A percentile compares a stretch with the other conserved stretches of the same genome.
Evolutionary conservation across 2,797 vertebrate genomes (phyloP).

Genomic region (Sebastes matsubarae): DNA sequence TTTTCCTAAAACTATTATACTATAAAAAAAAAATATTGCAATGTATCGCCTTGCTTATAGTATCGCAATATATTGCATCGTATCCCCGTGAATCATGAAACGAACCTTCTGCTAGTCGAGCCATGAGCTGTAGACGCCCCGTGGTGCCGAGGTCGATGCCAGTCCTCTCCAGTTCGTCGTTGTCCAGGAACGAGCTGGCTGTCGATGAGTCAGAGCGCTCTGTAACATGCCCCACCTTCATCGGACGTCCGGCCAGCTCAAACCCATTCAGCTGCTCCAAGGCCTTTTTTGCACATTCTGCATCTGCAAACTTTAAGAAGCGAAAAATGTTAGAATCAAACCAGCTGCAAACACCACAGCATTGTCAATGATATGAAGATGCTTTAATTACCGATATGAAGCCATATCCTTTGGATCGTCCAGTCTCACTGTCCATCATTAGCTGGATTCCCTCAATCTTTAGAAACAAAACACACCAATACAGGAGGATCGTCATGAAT

Average conservation of each 20-base stretch:
- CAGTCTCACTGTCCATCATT: constrained; percentile 99
- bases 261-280: constrained; percentile 98
- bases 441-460: constrained; percentile 99
- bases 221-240: constrained; percentile 99
- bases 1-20: no score
- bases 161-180: constrained; percentile 96
- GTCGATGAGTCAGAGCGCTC: constrained; percentile 97
- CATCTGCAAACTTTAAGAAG: constrained; percentile 91
- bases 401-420: constrained; percentile 97
- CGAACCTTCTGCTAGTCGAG: constrained; percentile 95
- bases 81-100: no score
- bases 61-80: no score
- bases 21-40: no score
- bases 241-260: constrained; percentile 95
- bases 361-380: not conserved
- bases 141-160: constrained; percentile 98
- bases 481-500: not conserved
- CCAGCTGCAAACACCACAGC: no score
- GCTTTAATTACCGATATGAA: constrained; percentile 92
- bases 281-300: constrained; percentile 98
- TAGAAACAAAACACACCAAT: not conserved
- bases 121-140: constrained; percentile 97
- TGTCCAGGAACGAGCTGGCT: constrained; percentile 97
- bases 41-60: no score
- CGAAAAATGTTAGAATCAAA: not conserved